Percentiles rank a stretch among this genome's conserved stretches.
phyloP scores from a whole-genome alignment of 2,113 vertebrate species.

The Empidonax alnorum region DNA sequence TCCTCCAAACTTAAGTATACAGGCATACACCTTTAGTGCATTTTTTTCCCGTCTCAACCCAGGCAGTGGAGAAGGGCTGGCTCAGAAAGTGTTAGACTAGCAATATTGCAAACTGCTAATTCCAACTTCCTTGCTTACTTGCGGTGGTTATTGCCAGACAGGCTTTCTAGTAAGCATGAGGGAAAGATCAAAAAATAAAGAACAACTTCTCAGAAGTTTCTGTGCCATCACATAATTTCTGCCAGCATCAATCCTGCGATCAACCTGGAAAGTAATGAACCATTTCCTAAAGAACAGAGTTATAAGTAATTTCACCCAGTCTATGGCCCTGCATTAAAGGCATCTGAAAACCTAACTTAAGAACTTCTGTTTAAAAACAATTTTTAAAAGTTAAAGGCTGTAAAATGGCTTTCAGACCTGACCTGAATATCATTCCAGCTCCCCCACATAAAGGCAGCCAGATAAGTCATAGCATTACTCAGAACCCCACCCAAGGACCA shows the following conservation, averaged over 20 bases:
- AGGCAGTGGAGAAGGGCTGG: background rate
- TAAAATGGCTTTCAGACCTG: accelerated
- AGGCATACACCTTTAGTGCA: background rate
- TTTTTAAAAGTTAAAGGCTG: background rate
- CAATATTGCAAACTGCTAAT: background rate
- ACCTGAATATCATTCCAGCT: background rate
- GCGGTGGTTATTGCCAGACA: background rate
- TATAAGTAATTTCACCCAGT: background rate
- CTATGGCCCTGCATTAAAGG: background rate
- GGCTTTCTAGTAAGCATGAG: background rate
- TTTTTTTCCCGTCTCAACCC: background rate
- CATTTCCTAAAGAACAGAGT: background rate
- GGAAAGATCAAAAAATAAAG: background rate
- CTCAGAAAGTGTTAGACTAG: background rate
- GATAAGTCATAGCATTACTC: background rate
- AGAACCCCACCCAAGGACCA: background rate
- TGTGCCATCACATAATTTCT: background rate
- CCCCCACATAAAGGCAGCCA: background rate
- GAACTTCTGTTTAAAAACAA: background rate
- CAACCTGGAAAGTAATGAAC: accelerated
- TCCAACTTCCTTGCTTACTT: background rate
- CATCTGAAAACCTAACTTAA: background rate
- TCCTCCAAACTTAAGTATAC: background rate
- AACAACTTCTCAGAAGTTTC: background rate
- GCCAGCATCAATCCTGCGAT: background rate